These are phyloP conservation scores for Paralvinella palmiformis DNA, from an alignment of 1,140 invertebrate species.

Conservation along the genomic window DNA sequence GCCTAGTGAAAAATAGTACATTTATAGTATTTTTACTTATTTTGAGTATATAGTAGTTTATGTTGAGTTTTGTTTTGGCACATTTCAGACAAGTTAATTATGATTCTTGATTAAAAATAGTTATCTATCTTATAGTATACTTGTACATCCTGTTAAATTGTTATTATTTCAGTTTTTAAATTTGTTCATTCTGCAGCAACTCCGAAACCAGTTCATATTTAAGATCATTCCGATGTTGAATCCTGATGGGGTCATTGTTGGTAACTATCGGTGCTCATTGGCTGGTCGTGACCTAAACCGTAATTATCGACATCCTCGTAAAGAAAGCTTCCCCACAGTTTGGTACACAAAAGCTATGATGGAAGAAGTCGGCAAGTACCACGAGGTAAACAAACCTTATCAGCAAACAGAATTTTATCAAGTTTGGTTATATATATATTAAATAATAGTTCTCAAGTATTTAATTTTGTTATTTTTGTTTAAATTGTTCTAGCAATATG, in stretches of 20 bases:
- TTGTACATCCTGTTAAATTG: neutral
- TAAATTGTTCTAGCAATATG: too few relatives aligned
- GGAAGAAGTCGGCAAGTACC: slow-evolving; percentile 28
- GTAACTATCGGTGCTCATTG: slow-evolving; percentile 51
- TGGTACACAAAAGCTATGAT: slow-evolving; percentile 49
- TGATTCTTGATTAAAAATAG: neutral
- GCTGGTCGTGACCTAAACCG: slow-evolving; percentile 50
- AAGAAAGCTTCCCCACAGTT: slow-evolving; percentile 47
- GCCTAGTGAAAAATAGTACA: too few relatives aligned
- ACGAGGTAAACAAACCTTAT: slow-evolving; percentile 8
- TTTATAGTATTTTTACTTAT: neutral
- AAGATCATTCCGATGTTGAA: slow-evolving; percentile 53
- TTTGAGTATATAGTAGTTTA: neutral
- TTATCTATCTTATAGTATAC: neutral
- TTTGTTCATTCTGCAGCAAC: slow-evolving; percentile 29
- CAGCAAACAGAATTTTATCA: too few relatives aligned
- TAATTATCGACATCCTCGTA: slow-evolving; percentile 47
- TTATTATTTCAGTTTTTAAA: neutral
- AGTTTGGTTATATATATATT: too few relatives aligned
- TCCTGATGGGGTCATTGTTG: slow-evolving; percentile 52
- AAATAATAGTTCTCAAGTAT: too few relatives aligned
- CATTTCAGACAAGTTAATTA: neutral
- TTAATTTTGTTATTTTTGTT: too few relatives aligned
- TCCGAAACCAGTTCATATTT: slow-evolving; percentile 50
- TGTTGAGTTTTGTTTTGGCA: neutral